phyloP scores from a whole-genome alignment of 2,113 vertebrate species.

The Gambusia affinis region DNA sequence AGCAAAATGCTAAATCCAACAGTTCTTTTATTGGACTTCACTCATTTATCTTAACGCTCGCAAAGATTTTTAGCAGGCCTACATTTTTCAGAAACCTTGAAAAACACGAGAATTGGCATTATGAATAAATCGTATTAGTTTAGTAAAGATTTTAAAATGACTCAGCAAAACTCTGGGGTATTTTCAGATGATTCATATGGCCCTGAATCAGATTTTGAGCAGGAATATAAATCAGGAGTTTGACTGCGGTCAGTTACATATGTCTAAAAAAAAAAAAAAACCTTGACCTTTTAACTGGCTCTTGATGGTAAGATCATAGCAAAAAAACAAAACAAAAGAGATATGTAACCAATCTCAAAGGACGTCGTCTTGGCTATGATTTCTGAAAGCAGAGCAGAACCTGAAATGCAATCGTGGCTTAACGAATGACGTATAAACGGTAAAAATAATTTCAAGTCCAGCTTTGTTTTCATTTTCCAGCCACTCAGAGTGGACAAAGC shows the following conservation, averaged over 20 bases:
- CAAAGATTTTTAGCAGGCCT: too few species aligned
- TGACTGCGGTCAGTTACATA: too few species aligned
- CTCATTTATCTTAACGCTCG: too few species aligned
- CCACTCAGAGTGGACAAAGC: slow-evolving; percentile 46
- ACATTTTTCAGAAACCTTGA: too few species aligned
- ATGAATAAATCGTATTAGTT: too few species aligned
- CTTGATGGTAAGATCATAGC: background rate
- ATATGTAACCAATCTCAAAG: background rate
- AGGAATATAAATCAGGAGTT: background rate
- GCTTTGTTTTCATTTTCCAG: slow-evolving; percentile 15
- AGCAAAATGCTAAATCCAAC: too few species aligned
- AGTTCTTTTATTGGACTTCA: too few species aligned
- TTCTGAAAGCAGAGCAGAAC: slow-evolving; percentile 25
- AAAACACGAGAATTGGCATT: too few species aligned
- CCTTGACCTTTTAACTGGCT: background rate
- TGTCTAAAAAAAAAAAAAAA: background rate
- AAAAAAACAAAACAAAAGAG: background rate
- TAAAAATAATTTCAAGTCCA: slow-evolving; percentile 26
- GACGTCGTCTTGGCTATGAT: slow-evolving; percentile 2
- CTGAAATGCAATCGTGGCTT: background rate
- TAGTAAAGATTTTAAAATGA: background rate
- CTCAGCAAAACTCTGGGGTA: background rate
- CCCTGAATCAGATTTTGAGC: background rate
- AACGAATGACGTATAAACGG: slow-evolving; percentile 3
- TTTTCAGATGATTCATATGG: background rate